Evolutionary conservation across 2,888 invertebrate genomes (phyloP), one percentile per base, ranked within the genome.

Genomic region (Eilema caniola): DNA sequence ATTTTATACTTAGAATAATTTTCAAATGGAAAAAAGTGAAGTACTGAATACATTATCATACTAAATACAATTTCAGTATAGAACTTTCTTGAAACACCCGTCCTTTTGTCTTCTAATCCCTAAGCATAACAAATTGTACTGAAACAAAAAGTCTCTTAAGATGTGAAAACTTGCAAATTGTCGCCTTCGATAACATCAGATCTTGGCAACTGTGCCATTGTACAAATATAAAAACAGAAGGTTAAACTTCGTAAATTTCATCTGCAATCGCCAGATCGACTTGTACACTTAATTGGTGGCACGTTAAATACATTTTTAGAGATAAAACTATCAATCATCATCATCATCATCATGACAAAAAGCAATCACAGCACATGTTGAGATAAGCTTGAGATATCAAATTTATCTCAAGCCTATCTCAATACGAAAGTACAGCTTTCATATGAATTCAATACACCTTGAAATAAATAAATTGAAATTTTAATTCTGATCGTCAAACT

Each of bases 111-210:
- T 60, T 75, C 24, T 75, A 77, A 73, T 81, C 68, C 74, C 62
- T 66, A 68, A 66, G 56, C 69, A 70, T 64, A 79, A 76, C 74
- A 78, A 76, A 76, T 79, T 71, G 72, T 69, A 72, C 65, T 60
- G 62, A 65, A 72, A 76, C 68, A 73, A 81, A 76, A 78, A 73
- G 53, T 73, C 65, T 37, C 37, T 70, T 62, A 82, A 86, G 81
- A 83, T 84, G 83, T 82, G 81, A 79, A 77, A 81, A 81, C 76
- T 83, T 76, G 76, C 85, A 70, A 84, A 86, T 85, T 81, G 82
- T 79, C 81, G 81, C 28, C 57, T 64, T 72, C 72, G 64, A 81
- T 76, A 72, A 12, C 62, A 73, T 33, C 66, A 57, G 37, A 57
- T 12, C 62, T 73, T 70, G 68, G 59, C 24, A 71, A 72, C 12